Evolutionary conservation across 1,140 invertebrate genomes (phyloP), one percentile per base, ranked within the genome.

Genomic region (Pseudomyrmex dendroicus): DNA sequence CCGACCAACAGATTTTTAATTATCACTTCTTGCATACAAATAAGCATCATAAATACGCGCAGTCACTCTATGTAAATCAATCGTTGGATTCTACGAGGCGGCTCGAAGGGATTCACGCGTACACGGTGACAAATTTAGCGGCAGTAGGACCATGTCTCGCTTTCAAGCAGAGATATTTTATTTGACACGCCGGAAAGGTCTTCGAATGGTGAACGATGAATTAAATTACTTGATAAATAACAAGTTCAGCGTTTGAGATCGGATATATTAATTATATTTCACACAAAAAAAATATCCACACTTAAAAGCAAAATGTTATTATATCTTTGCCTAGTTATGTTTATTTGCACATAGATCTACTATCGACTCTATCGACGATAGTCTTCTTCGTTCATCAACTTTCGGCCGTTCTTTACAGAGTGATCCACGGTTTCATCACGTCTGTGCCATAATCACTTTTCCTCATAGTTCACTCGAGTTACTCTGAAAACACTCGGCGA

Each of bases 1-100:
- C 90, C 86, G 61, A 35, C 20, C 64, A 82, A 50, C 70, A 64
- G 74, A 84, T 87, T 90, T 89, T 90, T 89, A 90, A 90, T 90
- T 90, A 88, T 89, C 74, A 74, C 63, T 57, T 77, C 80, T 61
- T 67, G 87, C 84, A 84, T 89, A 85, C 89, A 84, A 91, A 91
- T 88, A 89, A 90, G 85, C 59, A 44, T 70, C 70, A 90, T 90
- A 90, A 84, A 90, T 90, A 89, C 67, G 66, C 73, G 22, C 50
- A 72, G 57, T 63, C 70, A 82, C 70, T 70, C 62, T 64, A 61
- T 87, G 80, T 89, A 89, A 89, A 89, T 89, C 88, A 87, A 89
- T 89, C 78, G 87, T 84, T 86, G 62, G 35, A 52, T 61, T 17
- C 25, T 83, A 50, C 57, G 46, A 77, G 83, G 22, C 68, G 20